Percentiles rank a stretch among this genome's conserved stretches.
Evolutionary conservation across 2,888 invertebrate species (phyloP).

Genomic region (Folsomia manolachei): DNA sequence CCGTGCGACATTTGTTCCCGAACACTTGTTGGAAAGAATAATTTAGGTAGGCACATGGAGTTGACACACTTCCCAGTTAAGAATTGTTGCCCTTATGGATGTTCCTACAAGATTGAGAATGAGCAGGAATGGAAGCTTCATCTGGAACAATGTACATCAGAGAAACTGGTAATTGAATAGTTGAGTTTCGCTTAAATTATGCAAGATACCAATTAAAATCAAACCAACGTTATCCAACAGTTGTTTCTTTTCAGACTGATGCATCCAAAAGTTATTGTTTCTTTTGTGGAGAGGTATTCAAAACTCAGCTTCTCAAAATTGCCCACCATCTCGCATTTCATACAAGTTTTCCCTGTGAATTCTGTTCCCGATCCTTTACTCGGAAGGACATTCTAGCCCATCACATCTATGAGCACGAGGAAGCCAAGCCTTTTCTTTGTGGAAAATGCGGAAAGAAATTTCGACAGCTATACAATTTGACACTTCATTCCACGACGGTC

Average conservation of each 20-base stretch:
- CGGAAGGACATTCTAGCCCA: neutral
- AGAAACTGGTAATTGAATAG: neutral
- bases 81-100: neutral
- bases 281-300: neutral
- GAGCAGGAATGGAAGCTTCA: neutral
- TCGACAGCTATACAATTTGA: neutral
- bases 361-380: neutral
- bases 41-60: neutral
- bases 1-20: neutral
- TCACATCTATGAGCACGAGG: neutral
- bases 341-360: neutral
- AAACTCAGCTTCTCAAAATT: neutral
- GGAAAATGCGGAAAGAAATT: neutral
- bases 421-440: neutral
- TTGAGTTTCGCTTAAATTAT: neutral
- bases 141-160: neutral
- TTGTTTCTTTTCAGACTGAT: neutral
- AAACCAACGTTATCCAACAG: too few species aligned
- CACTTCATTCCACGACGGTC: neutral
- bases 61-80: neutral
- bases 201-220: neutral
- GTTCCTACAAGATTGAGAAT: neutral
- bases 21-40: neutral
- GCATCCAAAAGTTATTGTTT: neutral
- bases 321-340: neutral